Evolutionary conservation across 1,140 invertebrate species (phyloP).

Genomic region (Galleria mellonella): DNA sequence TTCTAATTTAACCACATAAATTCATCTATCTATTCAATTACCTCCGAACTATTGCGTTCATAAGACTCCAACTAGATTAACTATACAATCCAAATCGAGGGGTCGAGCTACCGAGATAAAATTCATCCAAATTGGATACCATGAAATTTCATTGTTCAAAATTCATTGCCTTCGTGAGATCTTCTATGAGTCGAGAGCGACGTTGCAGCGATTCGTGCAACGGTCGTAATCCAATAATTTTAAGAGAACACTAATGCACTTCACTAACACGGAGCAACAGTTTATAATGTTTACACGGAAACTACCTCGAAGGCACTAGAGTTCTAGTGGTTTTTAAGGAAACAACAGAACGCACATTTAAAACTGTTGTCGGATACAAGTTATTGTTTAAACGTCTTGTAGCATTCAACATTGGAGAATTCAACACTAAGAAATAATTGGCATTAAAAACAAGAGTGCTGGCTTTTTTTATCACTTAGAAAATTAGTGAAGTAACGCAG

Average conservation of each 20-base stretch:
- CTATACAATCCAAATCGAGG: slow-evolving; percentile 9
- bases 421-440: no score
- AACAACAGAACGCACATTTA: slow-evolving; percentile 6
- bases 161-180: slow-evolving; percentile 27
- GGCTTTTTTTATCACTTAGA: no score
- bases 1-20: slow-evolving; percentile 54
- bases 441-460: no score
- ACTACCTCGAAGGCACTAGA: slow-evolving; percentile 59
- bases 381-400: no score
- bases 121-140: slow-evolving; percentile 2
- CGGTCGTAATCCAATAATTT: no score
- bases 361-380: not conserved
- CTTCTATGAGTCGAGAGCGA: not conserved
- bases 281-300: slow-evolving; percentile 29
- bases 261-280: slow-evolving; percentile 65
- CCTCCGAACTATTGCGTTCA: slow-evolving; percentile 46
- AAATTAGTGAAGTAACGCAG: no score
- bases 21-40: slow-evolving; percentile 52
- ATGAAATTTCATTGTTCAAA: slow-evolving; percentile 17
- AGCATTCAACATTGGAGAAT: no score
- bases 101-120: slow-evolving; percentile 15
- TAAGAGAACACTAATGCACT: slow-evolving; percentile 1
- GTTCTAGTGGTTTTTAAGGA: slow-evolving; percentile 41
- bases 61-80: slow-evolving; percentile 45
- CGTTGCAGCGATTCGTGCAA: not conserved